Base-by-base conservation (phyloP, 2,113 vertebrate species). In the Sander lucioperca region DNA sequence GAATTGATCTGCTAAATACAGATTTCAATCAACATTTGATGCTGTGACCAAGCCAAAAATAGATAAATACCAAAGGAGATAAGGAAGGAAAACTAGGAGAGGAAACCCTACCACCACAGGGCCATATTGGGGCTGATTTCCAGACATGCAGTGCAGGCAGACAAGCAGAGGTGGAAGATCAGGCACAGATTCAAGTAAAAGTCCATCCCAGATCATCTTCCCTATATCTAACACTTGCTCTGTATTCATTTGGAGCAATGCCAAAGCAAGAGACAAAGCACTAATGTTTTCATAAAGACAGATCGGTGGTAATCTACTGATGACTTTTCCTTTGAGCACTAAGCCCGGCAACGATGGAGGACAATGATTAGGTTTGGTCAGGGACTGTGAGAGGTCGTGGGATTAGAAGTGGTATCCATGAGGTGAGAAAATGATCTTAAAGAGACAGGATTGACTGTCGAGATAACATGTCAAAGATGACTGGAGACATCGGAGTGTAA, bases 111-210 rank as follows among this genome's bases (percentile, higher is more conserved):
- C 43, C 64, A 65, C 56, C 16, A 69, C 1, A 18, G 0, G 48
- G 57, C 25, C 45, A 50, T 25, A 50, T 30, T 23, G 68, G 56
- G 85, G 68, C 65, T n/a, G 47, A 84, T 82, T 71, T 79, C 58
- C 72, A 77, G 83, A 82, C 92, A 94, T 92, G 92, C 92, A 91
- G 73, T 83, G 57, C 58, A 93, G 72, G 72, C 76, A 89, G 58
- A 86, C 81, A 85, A 74, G 74, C 64, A 90, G 59, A 68, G 74
- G 66, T 71, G 73, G 21, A 74, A 80, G 58, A 58, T 80, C 72
- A 83, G 63, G 53, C 54, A 78, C 82, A 71, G 64, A 59, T 33
- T 79, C 39, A 53, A 59, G 74, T 61, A 5, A 76, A 75, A 64
- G 58, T 71, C 47, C 16, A 16, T 81, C 57, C 73, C 25, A 69